Evolutionary conservation across 2,113 vertebrate species (phyloP).

Genomic region (Pseudopodoces humilis): DNA sequence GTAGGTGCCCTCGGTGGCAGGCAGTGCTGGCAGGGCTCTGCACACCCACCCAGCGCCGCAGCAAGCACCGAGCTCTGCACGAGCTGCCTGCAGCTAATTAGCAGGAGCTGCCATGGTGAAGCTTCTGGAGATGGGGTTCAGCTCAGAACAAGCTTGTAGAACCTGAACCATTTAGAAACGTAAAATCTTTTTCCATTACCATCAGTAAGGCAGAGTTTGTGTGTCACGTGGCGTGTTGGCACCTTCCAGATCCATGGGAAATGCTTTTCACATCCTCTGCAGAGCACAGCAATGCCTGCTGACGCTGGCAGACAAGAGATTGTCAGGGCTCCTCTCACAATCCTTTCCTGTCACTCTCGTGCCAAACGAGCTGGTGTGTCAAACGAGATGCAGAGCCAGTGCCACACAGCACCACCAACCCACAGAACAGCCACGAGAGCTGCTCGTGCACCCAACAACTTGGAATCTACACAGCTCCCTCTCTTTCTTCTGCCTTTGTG

Average conservation of each 20-base stretch:
- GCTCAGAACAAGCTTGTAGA: constrained; percentile 16
- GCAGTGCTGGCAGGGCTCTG: neutral
- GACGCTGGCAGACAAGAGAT: neutral
- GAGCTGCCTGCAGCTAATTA: constrained; percentile 51
- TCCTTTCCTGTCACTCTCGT: neutral
- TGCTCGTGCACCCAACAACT: neutral
- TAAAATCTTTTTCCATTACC: constrained; percentile 56
- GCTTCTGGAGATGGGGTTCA: neutral
- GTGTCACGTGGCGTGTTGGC: neutral
- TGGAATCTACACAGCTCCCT: neutral
- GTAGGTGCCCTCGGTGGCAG: neutral
- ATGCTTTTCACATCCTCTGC: neutral
- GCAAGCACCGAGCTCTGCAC: neutral
- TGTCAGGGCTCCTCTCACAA: neutral
- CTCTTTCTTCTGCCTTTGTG: neutral
- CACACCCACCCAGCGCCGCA: neutral
- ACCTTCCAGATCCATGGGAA: neutral
- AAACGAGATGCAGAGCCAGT: neutral
- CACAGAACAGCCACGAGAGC: fast-evolving
- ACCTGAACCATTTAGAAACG: constrained; percentile 24
- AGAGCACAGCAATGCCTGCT: neutral
- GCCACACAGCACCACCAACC: neutral
- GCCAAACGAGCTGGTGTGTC: neutral
- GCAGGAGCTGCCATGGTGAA: constrained; percentile 34
- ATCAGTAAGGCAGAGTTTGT: constrained; percentile 16